Evolutionary conservation across 2,797 vertebrate genomes (phyloP).

Genomic region (Sebastes vulpes): DNA sequence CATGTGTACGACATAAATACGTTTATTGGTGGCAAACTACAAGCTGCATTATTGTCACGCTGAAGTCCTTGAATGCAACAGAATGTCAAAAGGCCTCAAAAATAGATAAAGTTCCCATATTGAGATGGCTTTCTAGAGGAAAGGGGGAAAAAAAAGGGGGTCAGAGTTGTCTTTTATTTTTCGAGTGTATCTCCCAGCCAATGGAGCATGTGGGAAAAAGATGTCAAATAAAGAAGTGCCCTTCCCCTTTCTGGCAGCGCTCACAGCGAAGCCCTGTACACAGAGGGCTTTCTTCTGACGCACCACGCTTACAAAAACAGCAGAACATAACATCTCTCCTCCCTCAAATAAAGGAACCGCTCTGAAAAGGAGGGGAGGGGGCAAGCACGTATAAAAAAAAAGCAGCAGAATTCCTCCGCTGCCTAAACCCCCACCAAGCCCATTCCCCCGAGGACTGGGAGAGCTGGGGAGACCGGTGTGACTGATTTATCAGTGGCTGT

Average conservation of each 20-base stretch:
- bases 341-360: slow-evolving; percentile 77
- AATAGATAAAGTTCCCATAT: slow-evolving; percentile 77
- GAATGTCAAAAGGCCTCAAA: slow-evolving; percentile 66
- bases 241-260: slow-evolving; percentile 76
- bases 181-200: slow-evolving; percentile 79
- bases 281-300: slow-evolving; percentile 85
- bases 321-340: slow-evolving; percentile 84
- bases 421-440: slow-evolving; percentile 71
- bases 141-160: not conserved
- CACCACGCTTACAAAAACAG: slow-evolving; percentile 85
- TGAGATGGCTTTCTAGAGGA: slow-evolving; percentile 53
- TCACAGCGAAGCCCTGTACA: slow-evolving; percentile 72
- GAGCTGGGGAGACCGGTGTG: slow-evolving; percentile 82
- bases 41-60: slow-evolving; percentile 49
- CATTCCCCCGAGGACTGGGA: slow-evolving; percentile 86
- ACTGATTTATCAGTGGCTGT: slow-evolving; percentile 93
- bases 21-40: slow-evolving; percentile 61
- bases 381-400: slow-evolving; percentile 68
- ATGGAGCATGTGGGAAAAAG: slow-evolving; percentile 88
- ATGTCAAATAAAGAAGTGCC: slow-evolving; percentile 81
- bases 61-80: slow-evolving; percentile 58
- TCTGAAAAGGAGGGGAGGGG: slow-evolving; percentile 73
- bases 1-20: slow-evolving; percentile 40
- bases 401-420: slow-evolving; percentile 83
- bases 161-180: slow-evolving; percentile 80